Percentiles rank a stretch among this genome's conserved stretches.
Conservation (phyloP, 2,797 vertebrate genomes). For the Amphiprion clarkii region DNA sequence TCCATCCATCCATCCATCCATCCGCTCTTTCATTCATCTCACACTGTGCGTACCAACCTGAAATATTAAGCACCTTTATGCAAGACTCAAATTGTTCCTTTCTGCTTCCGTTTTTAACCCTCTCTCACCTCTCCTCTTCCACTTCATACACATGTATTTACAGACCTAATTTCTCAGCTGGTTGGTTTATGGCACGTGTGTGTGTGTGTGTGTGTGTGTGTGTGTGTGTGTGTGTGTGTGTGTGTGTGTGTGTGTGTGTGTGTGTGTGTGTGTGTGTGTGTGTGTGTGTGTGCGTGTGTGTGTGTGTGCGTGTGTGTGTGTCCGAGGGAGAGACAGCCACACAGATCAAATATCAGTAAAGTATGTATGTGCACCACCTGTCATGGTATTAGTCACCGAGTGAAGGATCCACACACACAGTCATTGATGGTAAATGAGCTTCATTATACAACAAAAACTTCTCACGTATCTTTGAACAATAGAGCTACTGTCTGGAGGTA, state of each 20-base stretch:
- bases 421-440: constrained; percentile 47
- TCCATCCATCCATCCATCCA: constrained; percentile 24
- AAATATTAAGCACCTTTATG: constrained; percentile 24
- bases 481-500: constrained; percentile 2
- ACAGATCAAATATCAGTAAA: constrained; percentile 55
- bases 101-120: background rate
- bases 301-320: constrained; percentile 15
- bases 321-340: constrained; percentile 9
- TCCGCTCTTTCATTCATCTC: constrained; percentile 1
- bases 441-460: constrained; percentile 54
- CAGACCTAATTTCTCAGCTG: constrained; percentile 11
- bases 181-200: background rate
- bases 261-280: too few species aligned
- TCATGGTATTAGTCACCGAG: constrained; percentile 60
- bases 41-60: background rate
- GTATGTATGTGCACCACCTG: constrained; percentile 56
- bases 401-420: constrained; percentile 22
- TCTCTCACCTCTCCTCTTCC: background rate
- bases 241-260: constrained; percentile 17
- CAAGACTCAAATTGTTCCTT: background rate
- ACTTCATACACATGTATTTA: background rate
- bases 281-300: constrained; percentile 18
- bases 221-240: background rate
- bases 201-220: constrained; percentile 18
- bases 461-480: constrained; percentile 26